Evolutionary conservation across 2,113 vertebrate genomes (phyloP).

Genomic region (Cyprinodon variegatus): DNA sequence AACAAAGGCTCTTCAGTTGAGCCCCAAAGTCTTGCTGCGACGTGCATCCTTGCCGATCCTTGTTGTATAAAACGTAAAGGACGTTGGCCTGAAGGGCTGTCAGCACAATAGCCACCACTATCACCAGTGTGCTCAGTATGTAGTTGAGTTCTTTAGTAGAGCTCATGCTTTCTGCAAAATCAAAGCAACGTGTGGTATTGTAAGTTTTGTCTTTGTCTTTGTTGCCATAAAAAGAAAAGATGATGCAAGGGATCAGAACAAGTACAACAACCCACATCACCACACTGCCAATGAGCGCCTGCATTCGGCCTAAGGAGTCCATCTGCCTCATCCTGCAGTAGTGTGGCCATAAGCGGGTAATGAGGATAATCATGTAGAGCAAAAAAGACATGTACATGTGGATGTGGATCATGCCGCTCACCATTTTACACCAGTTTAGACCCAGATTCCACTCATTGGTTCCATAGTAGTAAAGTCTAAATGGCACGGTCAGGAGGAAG

Average conservation of each 20-base stretch:
- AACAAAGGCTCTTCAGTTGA: constrained; percentile 87
- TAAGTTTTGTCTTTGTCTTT: rapidly evolving
- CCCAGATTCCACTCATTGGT: constrained; percentile 68
- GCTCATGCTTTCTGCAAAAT: constrained; percentile 73
- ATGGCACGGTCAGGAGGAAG: constrained; percentile 89
- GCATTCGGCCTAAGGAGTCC: constrained; percentile 81
- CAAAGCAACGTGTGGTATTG: constrained; percentile 74
- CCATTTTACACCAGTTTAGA: constrained; percentile 74
- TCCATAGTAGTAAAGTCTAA: constrained; percentile 86
- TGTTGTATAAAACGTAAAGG: constrained; percentile 70
- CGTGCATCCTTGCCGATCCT: constrained; percentile 60
- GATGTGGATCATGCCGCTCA: constrained; percentile 89
- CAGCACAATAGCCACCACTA: constrained; percentile 67
- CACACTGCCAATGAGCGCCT: constrained; percentile 76
- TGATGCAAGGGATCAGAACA: constrained; percentile 61
- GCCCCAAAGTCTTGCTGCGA: constrained; percentile 89
- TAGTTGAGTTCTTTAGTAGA: constrained; percentile 78
- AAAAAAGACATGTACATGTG: constrained; percentile 93
- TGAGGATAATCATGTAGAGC: constrained; percentile 87
- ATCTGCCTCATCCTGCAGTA: constrained; percentile 79
- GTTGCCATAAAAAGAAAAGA: constrained; percentile 76
- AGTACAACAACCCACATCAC: constrained; percentile 81
- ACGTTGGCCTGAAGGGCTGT: constrained; percentile 80
- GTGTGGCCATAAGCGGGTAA: constrained; percentile 82
- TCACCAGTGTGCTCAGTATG: constrained; percentile 55